These are phyloP conservation scores for Coptodon bakossiorum DNA, from an alignment of 2,113 vertebrate species.

Conservation along the genomic window DNA sequence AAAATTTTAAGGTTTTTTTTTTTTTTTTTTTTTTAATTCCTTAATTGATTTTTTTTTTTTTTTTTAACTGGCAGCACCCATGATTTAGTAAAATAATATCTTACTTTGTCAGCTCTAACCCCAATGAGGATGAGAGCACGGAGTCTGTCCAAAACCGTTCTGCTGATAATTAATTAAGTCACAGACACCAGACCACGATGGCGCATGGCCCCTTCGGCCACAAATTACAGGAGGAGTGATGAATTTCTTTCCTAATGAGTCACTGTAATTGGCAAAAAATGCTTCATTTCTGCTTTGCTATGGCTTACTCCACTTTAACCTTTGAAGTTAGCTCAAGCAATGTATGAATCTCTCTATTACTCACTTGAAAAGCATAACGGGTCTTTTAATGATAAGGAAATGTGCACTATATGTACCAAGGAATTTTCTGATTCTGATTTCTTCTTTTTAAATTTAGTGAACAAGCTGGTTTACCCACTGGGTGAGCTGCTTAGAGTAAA, in stretches of 20 bases:
- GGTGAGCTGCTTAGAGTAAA: background rate
- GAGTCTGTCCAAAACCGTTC: slow-evolving; percentile 20
- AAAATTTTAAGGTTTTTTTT: no score
- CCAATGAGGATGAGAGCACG: background rate
- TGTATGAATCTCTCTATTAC: background rate
- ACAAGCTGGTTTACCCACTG: background rate
- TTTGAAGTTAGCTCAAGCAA: background rate
- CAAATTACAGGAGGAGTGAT: slow-evolving; percentile 53
- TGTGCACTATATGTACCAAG: background rate
- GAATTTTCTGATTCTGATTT: background rate
- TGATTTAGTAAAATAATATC: slow-evolving; percentile 18
- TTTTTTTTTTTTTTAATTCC: background rate
- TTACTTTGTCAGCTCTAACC: background rate
- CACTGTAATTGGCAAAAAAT: slow-evolving; percentile 45
- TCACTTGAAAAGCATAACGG: background rate
- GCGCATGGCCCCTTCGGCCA: slow-evolving; percentile 22
- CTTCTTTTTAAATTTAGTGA: background rate
- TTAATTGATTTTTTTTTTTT: background rate
- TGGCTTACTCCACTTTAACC: background rate
- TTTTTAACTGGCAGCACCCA: background rate
- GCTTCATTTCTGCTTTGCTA: slow-evolving; percentile 19
- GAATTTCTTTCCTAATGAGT: slow-evolving; percentile 60
- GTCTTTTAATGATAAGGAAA: background rate
- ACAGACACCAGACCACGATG: slow-evolving; percentile 30
- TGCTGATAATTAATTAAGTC: slow-evolving; percentile 51